phyloP scores from a whole-genome alignment of 2,113 vertebrate species.

The Cephalopholis sonnerati region DNA sequence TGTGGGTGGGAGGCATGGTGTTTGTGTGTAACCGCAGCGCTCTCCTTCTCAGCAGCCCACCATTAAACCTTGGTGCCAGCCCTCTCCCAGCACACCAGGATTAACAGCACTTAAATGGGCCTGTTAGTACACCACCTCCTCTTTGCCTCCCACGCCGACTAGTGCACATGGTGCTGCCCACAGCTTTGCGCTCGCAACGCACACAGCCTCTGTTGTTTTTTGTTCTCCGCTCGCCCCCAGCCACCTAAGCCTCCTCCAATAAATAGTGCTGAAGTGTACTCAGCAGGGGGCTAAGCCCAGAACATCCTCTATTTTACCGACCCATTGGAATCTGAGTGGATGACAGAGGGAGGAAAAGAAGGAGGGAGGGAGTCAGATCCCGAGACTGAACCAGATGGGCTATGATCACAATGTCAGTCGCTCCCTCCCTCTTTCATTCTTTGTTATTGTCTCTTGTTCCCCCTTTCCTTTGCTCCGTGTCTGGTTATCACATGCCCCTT shows the following conservation, averaged over 20 bases:
- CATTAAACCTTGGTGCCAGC: constrained; percentile 76
- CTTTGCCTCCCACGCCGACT: constrained; percentile 66
- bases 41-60: constrained; percentile 72
- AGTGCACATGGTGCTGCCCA: constrained; percentile 68
- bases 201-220: constrained; percentile 71
- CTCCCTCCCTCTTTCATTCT: constrained; percentile 18
- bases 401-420: constrained; percentile 48
- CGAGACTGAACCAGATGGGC: constrained; percentile 54
- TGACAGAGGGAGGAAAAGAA: constrained; percentile 27
- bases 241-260: constrained; percentile 72
- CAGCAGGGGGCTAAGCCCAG: constrained; percentile 70
- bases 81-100: constrained; percentile 77
- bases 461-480: constrained; percentile 25
- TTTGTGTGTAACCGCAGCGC: constrained; percentile 56
- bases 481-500: constrained; percentile 45
- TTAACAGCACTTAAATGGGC: constrained; percentile 83
- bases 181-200: constrained; percentile 54
- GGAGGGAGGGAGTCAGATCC: constrained; percentile 26
- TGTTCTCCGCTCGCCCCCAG: constrained; percentile 54
- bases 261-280: constrained; percentile 72
- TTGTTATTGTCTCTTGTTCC: constrained; percentile 23
- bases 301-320: constrained; percentile 76
- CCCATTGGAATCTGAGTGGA: constrained; percentile 71
- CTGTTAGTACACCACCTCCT: constrained; percentile 75
- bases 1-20: constrained; percentile 56